Conservation (phyloP, 2,888 invertebrate species). For the Caenorhabditis auriculariae region DNA sequence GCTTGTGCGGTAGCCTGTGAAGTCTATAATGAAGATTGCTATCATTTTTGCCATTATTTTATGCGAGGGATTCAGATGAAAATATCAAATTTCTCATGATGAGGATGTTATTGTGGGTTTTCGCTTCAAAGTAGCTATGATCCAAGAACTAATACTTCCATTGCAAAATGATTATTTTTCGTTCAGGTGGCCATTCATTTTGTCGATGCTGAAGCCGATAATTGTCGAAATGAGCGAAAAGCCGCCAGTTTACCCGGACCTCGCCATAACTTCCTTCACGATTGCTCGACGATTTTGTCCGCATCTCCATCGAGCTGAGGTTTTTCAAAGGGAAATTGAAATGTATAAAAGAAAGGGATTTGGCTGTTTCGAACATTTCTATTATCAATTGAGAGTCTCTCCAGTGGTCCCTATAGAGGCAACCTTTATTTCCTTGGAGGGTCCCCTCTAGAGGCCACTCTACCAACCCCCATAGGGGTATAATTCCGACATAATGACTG, state of each 20-base stretch:
- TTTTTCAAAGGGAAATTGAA: no score
- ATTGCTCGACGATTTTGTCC: conserved; percentile 18
- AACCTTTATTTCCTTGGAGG: background rate
- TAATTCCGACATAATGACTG: no score
- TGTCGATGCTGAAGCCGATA: conserved; percentile 5
- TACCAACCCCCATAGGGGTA: no score
- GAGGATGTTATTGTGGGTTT: no score
- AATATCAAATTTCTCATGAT: no score
- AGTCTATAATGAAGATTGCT: background rate
- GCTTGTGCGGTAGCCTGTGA: background rate
- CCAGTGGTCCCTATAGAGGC: background rate
- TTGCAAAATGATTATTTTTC: no score
- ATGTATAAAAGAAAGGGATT: no score
- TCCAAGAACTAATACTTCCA: no score
- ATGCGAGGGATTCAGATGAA: background rate
- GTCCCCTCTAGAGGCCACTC: background rate
- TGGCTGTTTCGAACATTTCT: background rate
- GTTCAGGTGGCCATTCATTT: conserved; percentile 11
- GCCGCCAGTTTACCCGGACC: conserved; percentile 13
- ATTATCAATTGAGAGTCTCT: background rate
- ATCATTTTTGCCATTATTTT: background rate
- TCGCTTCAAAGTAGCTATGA: no score
- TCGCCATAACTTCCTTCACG: conserved; percentile 13
- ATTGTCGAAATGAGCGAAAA: conserved; percentile 15
- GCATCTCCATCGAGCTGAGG: conserved; percentile 11